Base-by-base conservation (phyloP, 1,140 invertebrate species). In the Lepidurus apus region DNA sequence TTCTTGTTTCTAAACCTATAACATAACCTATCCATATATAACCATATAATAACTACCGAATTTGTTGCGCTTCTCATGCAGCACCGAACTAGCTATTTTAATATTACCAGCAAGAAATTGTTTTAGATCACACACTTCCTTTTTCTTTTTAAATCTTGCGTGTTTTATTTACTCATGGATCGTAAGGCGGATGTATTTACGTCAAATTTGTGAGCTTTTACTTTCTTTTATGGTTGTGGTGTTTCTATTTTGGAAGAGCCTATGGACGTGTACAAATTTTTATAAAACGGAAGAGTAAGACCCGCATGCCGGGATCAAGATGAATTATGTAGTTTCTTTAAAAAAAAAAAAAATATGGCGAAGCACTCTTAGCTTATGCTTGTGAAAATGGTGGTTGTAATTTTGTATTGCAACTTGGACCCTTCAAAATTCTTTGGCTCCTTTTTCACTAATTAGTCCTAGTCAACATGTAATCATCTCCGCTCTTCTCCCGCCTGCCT, bases 351-450 rank as follows among this genome's bases (percentile, higher is more conserved):
- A 65, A 65, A 65, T 65, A 7, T 65, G 17, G 53, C 53, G 17
- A 65, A 65, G 53, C 53, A 65, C 53, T 4, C 10, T 65, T 21
- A 17, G 53, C 13, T 65, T 65, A 21, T 17, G 53, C 53, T 65
- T 47, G 45, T 47, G 45, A 47, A 47, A 47, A 47, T 65, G 53
- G 53, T 65, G 13, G 53, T 65, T 65, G 53, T 65, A 65, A 65
- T 7, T 17, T 9, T 7, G 53, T 65, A 65, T 65, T 65, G 53
- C 53, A 65, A 65, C 53, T 65, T 65, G 53, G 53, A 65, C 53
- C 53, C 9, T 65, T 13, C 17, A 65, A 65, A 13, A 65, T 65
- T 17, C 17, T 65, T 65, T 65, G 53, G 6, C 53, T 65, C 53
- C 53, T 21, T 65, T 65, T 65, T 65, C 21, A 13, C 17, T 21